Evolutionary conservation across 2,113 vertebrate genomes (phyloP), one percentile per base, ranked within the genome.

Genomic region (Equus przewalskii): DNA sequence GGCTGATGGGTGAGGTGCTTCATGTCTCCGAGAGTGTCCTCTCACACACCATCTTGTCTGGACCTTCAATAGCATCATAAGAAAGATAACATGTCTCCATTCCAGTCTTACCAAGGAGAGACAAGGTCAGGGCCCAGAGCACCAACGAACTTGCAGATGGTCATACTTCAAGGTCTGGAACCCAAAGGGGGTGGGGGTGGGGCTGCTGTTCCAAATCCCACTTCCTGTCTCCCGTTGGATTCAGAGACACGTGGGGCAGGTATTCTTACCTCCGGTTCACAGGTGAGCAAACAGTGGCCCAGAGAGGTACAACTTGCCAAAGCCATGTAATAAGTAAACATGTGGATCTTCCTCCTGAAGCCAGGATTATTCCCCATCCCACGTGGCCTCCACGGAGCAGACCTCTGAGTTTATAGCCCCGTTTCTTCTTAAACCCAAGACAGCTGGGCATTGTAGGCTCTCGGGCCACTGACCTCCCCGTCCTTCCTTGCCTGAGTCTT

Each of bases 111-210:
- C 46, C 22, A 30, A 56, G 65, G 62, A 56, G 56, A 73, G 44
- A 87, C 75, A 56, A 62, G 56, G 30, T 41, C 70, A 58, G 79
- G 21, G 33, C 51, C 79, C 49, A 80, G 82, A 86, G 56, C 41
- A 87, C 30, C 1, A 0, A 76, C 26, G 46, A 30, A 22, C 60
- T 49, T 80, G 44, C 46, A 41, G 5, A 33, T 69, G 51, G 65
- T 75, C 67, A 22, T 41, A 18, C 56, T 86, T 94, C 41, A 60
- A 51, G 75, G 54, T 83, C 46, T 92, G 65, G 78, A 95, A 89
- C 12, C 22, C 89, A 78, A 33, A 72, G 36, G 16, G 22, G 5
- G 41, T 6, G 41, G 30, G 60, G 13, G 2, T 1, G 19, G 16
- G 26, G 22, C 11, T 16, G 3, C 44, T 81, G 1, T 69, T 72